These are phyloP conservation scores for Osmerus mordax DNA, from an alignment of 2,113 vertebrate genomes.

Conservation along the genomic window DNA sequence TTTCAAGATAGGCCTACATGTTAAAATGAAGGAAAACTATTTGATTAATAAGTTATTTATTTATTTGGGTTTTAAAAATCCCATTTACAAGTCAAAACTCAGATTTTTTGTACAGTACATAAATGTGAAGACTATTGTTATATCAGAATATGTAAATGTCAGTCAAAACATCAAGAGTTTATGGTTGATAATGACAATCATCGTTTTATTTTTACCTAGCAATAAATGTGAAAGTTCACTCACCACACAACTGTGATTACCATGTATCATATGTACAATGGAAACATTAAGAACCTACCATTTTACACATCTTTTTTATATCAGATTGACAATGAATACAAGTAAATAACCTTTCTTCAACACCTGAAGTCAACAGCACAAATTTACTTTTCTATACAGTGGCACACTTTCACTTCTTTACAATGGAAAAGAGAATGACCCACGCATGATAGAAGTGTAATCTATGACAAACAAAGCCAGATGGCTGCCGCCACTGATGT, in stretches of 20 bases:
- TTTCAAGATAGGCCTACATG: no score
- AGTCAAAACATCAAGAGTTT: no score
- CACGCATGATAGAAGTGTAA: background rate
- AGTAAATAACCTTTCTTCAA: background rate
- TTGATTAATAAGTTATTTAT: no score
- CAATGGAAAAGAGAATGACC: background rate
- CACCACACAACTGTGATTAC: background rate
- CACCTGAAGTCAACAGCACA: background rate
- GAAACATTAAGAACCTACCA: background rate
- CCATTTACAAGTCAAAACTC: background rate
- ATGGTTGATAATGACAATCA: background rate
- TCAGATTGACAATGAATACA: background rate
- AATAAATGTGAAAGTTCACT: background rate
- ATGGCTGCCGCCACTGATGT: background rate
- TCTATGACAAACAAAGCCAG: background rate
- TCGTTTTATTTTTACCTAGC: background rate
- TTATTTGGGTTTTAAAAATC: constrained; percentile 2
- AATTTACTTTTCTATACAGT: background rate
- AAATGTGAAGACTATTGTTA: background rate
- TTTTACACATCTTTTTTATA: background rate
- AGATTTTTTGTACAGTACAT: background rate
- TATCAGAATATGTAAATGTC: no score
- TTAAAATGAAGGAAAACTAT: no score
- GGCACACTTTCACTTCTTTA: background rate
- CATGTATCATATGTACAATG: background rate